Evolutionary conservation across 1,140 invertebrate genomes (phyloP).

Genomic region (Calephelis nemesis): DNA sequence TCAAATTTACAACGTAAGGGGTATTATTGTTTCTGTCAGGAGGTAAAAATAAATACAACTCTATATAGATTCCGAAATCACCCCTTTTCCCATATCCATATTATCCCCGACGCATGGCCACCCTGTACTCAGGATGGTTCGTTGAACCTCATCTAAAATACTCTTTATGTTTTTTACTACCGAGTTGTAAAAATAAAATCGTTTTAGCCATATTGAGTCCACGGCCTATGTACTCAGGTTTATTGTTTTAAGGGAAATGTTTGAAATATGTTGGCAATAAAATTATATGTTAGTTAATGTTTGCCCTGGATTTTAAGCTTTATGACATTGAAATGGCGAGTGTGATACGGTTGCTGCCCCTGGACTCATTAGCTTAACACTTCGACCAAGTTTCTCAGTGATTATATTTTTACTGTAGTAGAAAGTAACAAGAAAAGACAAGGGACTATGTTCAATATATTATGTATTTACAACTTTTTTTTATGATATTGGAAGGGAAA

Average conservation of each 20-base stretch:
- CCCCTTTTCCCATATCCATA: too few relatives aligned
- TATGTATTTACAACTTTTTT: too few relatives aligned
- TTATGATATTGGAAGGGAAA: too few relatives aligned
- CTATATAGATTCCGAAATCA: too few relatives aligned
- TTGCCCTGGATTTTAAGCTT: slow-evolving; percentile 1
- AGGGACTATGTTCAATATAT: too few relatives aligned
- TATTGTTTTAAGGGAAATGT: slow-evolving; percentile 26
- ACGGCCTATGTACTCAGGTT: slow-evolving; percentile 21
- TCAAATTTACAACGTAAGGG: too few relatives aligned
- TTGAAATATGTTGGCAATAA: slow-evolving; percentile 10
- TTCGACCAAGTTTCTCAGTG: too few relatives aligned
- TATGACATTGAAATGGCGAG: not conserved
- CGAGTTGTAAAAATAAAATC: slow-evolving; percentile 35
- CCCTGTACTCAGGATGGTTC: slow-evolving; percentile 27
- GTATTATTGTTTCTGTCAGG: too few relatives aligned
- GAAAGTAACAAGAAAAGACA: too few relatives aligned
- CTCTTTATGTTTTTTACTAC: slow-evolving; percentile 35
- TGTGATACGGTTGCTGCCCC: not conserved
- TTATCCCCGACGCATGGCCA: not conserved
- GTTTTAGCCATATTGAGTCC: slow-evolving; percentile 28
- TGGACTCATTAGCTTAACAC: not conserved
- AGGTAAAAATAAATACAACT: too few relatives aligned
- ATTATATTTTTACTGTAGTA: too few relatives aligned
- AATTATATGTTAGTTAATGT: slow-evolving; percentile 5
- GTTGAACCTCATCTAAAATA: slow-evolving; percentile 36